Conservation (phyloP, 2,797 vertebrate species). For the Mycteria americana region DNA sequence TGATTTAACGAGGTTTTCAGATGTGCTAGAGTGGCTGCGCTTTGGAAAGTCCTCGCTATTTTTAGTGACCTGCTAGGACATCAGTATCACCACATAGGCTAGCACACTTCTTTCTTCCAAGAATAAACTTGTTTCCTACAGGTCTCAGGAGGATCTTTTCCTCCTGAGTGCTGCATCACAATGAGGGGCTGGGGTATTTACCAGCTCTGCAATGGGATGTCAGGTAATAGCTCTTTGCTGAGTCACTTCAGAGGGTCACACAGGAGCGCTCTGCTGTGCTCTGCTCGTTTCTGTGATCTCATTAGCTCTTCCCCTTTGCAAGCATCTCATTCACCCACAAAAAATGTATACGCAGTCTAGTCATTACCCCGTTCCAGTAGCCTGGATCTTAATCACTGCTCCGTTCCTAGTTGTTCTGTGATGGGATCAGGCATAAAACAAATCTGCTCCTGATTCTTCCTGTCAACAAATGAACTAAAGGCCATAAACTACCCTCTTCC, state of each 20-base stretch:
- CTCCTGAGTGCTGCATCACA: background rate
- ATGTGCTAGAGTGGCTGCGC: fast-evolving
- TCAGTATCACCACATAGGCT: background rate
- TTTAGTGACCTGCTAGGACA: background rate
- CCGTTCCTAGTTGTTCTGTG: slow-evolving; percentile 9
- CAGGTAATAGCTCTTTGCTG: background rate
- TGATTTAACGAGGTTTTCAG: background rate
- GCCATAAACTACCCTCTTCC: slow-evolving; percentile 53
- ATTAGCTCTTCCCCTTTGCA: slow-evolving; percentile 16
- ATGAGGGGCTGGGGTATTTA: background rate
- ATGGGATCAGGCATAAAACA: slow-evolving; percentile 55
- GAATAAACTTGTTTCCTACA: background rate
- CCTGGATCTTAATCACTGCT: slow-evolving; percentile 50
- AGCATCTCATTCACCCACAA: slow-evolving; percentile 20
- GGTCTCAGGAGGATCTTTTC: background rate
- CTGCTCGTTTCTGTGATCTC: background rate
- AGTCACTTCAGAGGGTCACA: background rate
- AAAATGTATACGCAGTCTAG: background rate
- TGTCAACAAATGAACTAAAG: slow-evolving; percentile 68
- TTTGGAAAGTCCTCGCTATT: background rate
- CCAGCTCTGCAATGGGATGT: background rate
- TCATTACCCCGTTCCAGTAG: slow-evolving; percentile 19
- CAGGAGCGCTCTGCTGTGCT: background rate
- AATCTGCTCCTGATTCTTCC: slow-evolving; percentile 67
- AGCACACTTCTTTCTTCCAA: background rate